phyloP scores from a whole-genome alignment of 2,113 vertebrate species.

The Puffinus mauretanicus region DNA sequence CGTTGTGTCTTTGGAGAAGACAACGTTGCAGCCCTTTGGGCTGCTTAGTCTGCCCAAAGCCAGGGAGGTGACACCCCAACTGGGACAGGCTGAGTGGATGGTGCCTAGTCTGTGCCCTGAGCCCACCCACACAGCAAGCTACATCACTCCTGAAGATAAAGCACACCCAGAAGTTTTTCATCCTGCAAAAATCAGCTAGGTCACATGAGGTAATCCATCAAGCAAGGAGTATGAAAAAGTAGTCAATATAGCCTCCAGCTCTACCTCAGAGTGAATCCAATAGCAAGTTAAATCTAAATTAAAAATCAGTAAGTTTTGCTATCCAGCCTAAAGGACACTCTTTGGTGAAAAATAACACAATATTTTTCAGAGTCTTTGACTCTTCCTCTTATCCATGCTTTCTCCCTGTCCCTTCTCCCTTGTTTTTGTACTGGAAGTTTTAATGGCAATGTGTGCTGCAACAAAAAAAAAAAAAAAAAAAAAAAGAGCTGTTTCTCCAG shows the following conservation, averaged over 20 bases:
- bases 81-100: not conserved
- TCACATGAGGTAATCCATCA: not conserved
- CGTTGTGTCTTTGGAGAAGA: not conserved
- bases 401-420: not conserved
- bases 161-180: not conserved
- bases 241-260: not conserved
- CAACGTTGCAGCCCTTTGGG: fast-evolving
- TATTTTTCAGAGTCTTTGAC: not conserved
- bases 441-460: not conserved
- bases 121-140: not conserved
- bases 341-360: not conserved
- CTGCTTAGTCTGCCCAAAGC: not conserved
- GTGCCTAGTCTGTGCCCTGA: not conserved
- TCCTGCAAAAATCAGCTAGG: not conserved
- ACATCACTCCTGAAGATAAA: not conserved
- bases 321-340: not conserved
- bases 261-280: not conserved
- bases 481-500: not conserved
- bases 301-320: not conserved
- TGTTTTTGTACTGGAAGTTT: not conserved
- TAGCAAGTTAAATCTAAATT: not conserved
- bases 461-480: not conserved
- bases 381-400: not conserved
- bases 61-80: not conserved
- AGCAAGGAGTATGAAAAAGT: not conserved